phyloP scores from a whole-genome alignment of 2,888 invertebrate genomes.

The Sesia apiformis region DNA sequence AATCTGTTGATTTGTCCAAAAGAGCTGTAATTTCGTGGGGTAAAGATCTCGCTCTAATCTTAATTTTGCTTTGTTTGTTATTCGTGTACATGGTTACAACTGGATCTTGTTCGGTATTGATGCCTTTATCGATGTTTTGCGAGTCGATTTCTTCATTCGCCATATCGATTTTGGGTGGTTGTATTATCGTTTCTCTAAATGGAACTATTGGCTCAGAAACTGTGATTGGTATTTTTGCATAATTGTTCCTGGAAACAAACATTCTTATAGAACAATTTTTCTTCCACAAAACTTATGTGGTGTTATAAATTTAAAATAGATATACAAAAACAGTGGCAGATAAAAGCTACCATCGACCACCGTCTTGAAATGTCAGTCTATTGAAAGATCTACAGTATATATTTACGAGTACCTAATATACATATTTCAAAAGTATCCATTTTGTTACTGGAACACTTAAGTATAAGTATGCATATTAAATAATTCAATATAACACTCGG shows the following conservation, averaged over 20 bases:
- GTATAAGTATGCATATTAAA: no score
- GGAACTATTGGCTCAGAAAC: slow-evolving; percentile 97
- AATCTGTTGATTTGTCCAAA: slow-evolving; percentile 80
- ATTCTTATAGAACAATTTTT: neutral
- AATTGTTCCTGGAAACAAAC: slow-evolving; percentile 72
- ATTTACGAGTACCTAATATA: no score
- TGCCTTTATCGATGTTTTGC: slow-evolving; percentile 65
- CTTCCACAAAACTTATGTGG: neutral
- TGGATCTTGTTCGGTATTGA: slow-evolving; percentile 63
- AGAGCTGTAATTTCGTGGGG: slow-evolving; percentile 81
- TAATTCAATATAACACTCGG: no score
- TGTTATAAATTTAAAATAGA: neutral
- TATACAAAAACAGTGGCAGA: no score
- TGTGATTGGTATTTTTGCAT: slow-evolving; percentile 89
- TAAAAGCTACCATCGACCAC: no score
- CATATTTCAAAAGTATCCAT: no score
- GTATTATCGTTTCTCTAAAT: slow-evolving; percentile 93
- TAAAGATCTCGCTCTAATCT: slow-evolving; percentile 84
- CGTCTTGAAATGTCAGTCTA: no score
- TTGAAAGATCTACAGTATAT: no score
- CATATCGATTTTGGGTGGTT: slow-evolving; percentile 86
- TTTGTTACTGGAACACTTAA: no score
- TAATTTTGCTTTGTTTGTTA: slow-evolving; percentile 81
- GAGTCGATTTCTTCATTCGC: slow-evolving; percentile 87
- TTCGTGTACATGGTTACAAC: slow-evolving; percentile 77